Base-by-base conservation (phyloP, 2,888 invertebrate species). In the Drosophila mettleri region DNA sequence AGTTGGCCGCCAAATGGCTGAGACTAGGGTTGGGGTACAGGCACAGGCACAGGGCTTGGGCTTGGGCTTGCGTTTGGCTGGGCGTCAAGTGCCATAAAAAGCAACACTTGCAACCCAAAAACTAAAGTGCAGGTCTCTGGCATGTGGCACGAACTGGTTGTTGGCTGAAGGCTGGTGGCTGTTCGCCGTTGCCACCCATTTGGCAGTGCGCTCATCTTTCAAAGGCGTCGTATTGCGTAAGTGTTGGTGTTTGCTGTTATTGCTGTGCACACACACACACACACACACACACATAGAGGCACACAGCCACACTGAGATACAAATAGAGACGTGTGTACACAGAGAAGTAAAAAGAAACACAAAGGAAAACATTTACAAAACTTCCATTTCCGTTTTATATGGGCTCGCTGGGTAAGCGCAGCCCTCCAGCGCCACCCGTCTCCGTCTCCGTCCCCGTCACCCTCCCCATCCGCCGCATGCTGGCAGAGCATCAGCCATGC, bases 361-460 rank as follows among this genome's bases (percentile, higher is more conserved):
- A 90, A 84, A 83, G 82, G 89, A 90, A 90, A 90, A 89, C 90
- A 90, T 89, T 89, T 90, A 82, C 89, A 84, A 90, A 90, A 90
- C 89, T 89, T 90, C 88, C 89, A 90, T 90, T 90, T 90, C 90
- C 90, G 86, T 77, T 86, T 81, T 80, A 78, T 85, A 89, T 89
- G 89, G 83, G 80, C 82, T 69, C 60, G 31, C 31, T 31, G 46
- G 46, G 46, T 48, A 31, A 48, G 45, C 45, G 45, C 45, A 29
- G 29, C 45, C 43, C 54, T 7, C 9, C n/a, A 4, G 9, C 38
- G 27, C 51, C 53, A 46, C 49, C 51, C 43, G 71, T 38, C 72
- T 60, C 53, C 52, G 46, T 33, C 51, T 39, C 33, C 54, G 43
- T 38, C 10, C 7, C 27, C 16, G 8, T 33, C n/a, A 3, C 16